Evolutionary conservation across 30 jellyfish, hydroid and myxozoan species (phyloP).

Genomic region (Turritopsis dohrnii): DNA sequence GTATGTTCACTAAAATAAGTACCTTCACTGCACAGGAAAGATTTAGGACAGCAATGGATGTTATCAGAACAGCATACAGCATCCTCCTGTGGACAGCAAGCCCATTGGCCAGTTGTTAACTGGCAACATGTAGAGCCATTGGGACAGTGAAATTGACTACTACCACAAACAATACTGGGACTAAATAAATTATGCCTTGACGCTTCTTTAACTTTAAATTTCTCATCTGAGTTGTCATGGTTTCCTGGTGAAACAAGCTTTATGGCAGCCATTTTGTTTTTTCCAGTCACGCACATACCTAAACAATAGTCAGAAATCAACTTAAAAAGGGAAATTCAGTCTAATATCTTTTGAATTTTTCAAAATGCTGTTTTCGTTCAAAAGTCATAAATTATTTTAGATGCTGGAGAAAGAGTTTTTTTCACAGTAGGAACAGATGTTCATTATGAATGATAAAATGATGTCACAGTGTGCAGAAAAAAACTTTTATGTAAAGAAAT

Average conservation of each 20-base stretch:
- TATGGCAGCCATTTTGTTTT: neutral
- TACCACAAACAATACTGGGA: neutral
- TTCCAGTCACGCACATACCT: neutral
- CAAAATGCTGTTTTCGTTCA: too few species aligned
- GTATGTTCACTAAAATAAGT: neutral
- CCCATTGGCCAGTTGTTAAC: slow-evolving; percentile 3
- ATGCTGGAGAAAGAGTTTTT: too few species aligned
- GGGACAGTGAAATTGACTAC: neutral
- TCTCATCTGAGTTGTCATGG: too few species aligned
- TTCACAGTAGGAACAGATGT: too few species aligned
- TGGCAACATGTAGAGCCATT: neutral
- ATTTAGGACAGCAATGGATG: neutral
- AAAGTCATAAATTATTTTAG: too few species aligned
- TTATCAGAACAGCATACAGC: neutral
- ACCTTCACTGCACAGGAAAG: neutral
- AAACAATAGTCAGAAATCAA: neutral
- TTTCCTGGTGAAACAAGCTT: neutral
- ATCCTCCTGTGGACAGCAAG: neutral
- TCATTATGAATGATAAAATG: too few species aligned
- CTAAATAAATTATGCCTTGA: neutral
- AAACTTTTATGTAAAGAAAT: too few species aligned
- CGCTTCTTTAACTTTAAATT: too few species aligned
- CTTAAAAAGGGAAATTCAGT: neutral
- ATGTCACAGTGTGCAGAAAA: too few species aligned
- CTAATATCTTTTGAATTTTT: too few species aligned